phyloP scores from a whole-genome alignment of 2,888 invertebrate species.

The Nezara viridula region DNA sequence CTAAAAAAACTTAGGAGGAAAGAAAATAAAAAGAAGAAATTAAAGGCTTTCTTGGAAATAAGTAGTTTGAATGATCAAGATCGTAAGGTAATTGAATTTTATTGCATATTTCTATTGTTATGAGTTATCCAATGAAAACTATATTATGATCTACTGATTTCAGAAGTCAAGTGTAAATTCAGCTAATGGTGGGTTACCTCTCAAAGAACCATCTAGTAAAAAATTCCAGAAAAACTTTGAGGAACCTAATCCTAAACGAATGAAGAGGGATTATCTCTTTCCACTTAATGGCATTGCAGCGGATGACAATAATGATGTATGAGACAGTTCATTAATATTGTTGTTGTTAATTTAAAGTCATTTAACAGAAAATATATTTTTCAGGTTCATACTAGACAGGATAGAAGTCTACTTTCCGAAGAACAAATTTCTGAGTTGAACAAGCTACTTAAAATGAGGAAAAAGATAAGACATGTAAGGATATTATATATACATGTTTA shows the following conservation, averaged over 20 bases:
- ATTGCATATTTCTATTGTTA: not conserved
- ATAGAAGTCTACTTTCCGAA: not conserved
- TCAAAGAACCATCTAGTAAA: not conserved
- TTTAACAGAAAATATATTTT: not conserved
- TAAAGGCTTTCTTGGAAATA: constrained; percentile 75
- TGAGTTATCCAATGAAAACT: not conserved
- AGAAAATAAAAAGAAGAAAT: constrained; percentile 72
- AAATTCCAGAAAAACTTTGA: constrained; percentile 6
- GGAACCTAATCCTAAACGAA: constrained; percentile 58
- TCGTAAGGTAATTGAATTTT: constrained; percentile 67
- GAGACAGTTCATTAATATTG: not conserved
- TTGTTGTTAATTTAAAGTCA: not conserved
- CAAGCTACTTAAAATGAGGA: constrained; percentile 26
- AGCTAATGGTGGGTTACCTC: not conserved
- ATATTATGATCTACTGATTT: not conserved
- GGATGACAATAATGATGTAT: not conserved
- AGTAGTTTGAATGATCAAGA: constrained; percentile 76
- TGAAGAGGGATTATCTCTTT: constrained; percentile 57
- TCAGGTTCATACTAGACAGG: not conserved
- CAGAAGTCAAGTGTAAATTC: constrained; percentile 6
- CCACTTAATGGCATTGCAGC: constrained; percentile 58
- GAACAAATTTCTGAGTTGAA: not conserved
- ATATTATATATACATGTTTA: not conserved
- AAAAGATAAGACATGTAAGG: constrained; percentile 32
- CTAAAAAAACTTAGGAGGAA: constrained; percentile 72